Evolutionary conservation across 2,888 invertebrate genomes (phyloP), one percentile per base, ranked within the genome.

Genomic region (Busseola fusca): DNA sequence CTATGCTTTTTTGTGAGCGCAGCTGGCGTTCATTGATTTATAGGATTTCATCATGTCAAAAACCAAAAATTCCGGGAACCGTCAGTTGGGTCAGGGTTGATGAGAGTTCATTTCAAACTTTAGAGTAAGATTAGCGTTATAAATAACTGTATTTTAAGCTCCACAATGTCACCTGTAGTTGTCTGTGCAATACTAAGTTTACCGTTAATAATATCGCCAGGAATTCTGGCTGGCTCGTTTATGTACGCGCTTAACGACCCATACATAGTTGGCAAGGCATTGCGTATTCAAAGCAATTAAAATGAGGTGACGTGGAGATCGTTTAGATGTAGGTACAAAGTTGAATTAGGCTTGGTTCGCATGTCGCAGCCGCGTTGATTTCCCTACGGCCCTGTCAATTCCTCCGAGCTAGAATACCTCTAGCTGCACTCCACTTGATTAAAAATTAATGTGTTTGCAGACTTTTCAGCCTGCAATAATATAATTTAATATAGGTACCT

Each of bases 341-440:
- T 86, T 84, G 87, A 88, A 87, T 90, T 88, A 87, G 88, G 86
- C 87, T 82, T 81, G 85, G 88, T 86, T 86, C 86, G 87, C 88
- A 87, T 88, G 90, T 85, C 85, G 86, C 82, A 58, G 80, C 83
- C 77, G 71, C 85, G 84, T 79, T 93, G 93, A 93, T 93, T 93
- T 93, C 93, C 93, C 93, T 69, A 77, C 84, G 90, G 93, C 81
- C 90, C 83, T 84, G 89, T 89, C 90, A 90, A 92, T 89, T 87
- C 88, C 88, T 84, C 84, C 78, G 84, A 77, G 87, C 86, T 86
- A 83, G 85, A 87, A 89, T 89, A 87, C 84, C 88, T 87, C 87
- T 89, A 88, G 87, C 87, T 91, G 91, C 91, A 93, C 92, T 93
- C 89, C 83, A 88, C 86, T 87, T 92, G 90, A 93, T 93, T 92